Conservation (phyloP, 2,797 vertebrate species). For the Neopelma chrysocephalum region DNA sequence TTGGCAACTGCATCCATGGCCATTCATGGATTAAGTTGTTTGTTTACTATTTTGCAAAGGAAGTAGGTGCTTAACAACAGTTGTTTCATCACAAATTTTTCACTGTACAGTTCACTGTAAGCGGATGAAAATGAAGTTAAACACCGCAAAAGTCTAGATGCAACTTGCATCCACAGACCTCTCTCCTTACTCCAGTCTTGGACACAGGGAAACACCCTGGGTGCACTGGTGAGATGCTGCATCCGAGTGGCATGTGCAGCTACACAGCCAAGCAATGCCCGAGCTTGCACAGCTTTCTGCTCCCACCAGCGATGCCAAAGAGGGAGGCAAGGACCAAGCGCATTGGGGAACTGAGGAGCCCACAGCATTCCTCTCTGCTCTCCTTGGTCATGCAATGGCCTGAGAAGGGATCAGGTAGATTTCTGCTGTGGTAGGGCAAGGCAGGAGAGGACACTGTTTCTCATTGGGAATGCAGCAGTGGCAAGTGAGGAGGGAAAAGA, state of each 20-base stretch:
- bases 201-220: not conserved
- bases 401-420: not conserved
- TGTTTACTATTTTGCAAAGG: not conserved
- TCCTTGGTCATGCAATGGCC: not conserved
- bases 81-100: not conserved
- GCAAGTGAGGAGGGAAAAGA: not conserved
- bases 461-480: not conserved
- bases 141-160: not conserved
- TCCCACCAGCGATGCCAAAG: not conserved
- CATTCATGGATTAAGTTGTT: not conserved
- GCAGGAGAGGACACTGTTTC: not conserved
- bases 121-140: not conserved
- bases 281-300: not conserved
- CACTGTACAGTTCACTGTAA: not conserved
- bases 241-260: rapidly evolving
- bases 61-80: not conserved
- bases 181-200: not conserved
- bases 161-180: not conserved
- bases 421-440: not conserved
- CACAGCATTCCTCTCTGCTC: not conserved
- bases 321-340: not conserved
- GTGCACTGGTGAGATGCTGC: not conserved
- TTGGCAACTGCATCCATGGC: not conserved
- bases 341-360: rapidly evolving
- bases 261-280: not conserved